Evolutionary conservation across 2,113 vertebrate genomes (phyloP).

Genomic region (Nanger granti): DNA sequence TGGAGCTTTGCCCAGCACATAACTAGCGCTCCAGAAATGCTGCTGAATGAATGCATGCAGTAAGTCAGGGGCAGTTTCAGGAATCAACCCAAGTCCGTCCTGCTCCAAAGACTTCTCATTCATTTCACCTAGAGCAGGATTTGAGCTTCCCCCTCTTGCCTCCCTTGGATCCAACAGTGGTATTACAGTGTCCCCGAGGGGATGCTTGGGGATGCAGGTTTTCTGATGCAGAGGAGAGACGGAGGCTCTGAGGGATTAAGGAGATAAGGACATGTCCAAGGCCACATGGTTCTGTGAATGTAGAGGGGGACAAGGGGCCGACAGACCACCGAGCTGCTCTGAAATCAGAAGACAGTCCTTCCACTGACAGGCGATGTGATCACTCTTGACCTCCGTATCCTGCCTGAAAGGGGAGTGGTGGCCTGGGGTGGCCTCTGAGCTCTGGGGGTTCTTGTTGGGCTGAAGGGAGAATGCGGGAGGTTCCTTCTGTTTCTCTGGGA

Average conservation of each 20-base stretch:
- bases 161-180: not conserved
- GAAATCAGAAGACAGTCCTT: not conserved
- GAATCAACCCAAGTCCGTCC: not conserved
- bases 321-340: too few species aligned
- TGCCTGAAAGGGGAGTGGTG: not conserved
- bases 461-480: not conserved
- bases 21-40: not conserved
- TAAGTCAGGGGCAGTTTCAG: not conserved
- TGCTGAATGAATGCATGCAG: not conserved
- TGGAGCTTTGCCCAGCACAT: too few species aligned
- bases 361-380: not conserved
- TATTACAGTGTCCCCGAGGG: not conserved
- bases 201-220: not conserved
- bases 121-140: not conserved
- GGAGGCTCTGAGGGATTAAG: not conserved
- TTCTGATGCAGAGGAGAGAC: not conserved
- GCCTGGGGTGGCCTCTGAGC: not conserved
- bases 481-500: not conserved
- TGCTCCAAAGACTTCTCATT: not conserved
- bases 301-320: not conserved
- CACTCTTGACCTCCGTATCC: accelerated
- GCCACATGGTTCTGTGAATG: accelerated
- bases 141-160: not conserved
- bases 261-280: not conserved
- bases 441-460: not conserved